Conservation (phyloP, 2,888 invertebrate species). For the Rhamnusium bicolor region DNA sequence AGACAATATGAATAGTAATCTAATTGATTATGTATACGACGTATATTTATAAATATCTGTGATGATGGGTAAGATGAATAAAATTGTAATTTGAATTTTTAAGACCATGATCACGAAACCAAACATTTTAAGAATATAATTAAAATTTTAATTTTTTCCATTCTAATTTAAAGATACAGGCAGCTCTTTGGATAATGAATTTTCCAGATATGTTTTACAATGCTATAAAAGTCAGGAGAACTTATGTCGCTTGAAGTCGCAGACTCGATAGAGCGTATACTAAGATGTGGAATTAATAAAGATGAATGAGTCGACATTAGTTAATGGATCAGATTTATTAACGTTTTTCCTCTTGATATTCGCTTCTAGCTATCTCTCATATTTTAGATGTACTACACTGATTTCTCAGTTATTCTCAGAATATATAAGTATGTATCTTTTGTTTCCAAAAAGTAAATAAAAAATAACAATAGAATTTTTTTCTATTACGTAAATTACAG, state of each 20-base stretch:
- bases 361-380: neutral
- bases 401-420: neutral
- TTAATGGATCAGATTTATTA: slow-evolving; percentile 61
- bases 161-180: slow-evolving; percentile 46
- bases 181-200: slow-evolving; percentile 60
- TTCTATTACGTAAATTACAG: too few relatives aligned
- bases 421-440: neutral
- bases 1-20: too few relatives aligned
- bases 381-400: neutral
- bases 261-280: slow-evolving; percentile 56
- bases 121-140: neutral
- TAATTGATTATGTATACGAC: too few relatives aligned
- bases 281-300: slow-evolving; percentile 62
- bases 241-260: slow-evolving; percentile 56
- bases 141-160: slow-evolving; percentile 33
- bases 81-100: neutral
- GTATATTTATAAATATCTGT: too few relatives aligned
- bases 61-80: neutral
- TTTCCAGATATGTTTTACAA: slow-evolving; percentile 63
- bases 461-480: too few relatives aligned
- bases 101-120: neutral
- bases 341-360: slow-evolving; percentile 41
- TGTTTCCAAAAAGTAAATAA: too few relatives aligned
- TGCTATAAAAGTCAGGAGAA: slow-evolving; percentile 62
- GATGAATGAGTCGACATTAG: slow-evolving; percentile 58